Conservation (phyloP, 2,888 invertebrate species). For the Prionchulus punctatus region DNA sequence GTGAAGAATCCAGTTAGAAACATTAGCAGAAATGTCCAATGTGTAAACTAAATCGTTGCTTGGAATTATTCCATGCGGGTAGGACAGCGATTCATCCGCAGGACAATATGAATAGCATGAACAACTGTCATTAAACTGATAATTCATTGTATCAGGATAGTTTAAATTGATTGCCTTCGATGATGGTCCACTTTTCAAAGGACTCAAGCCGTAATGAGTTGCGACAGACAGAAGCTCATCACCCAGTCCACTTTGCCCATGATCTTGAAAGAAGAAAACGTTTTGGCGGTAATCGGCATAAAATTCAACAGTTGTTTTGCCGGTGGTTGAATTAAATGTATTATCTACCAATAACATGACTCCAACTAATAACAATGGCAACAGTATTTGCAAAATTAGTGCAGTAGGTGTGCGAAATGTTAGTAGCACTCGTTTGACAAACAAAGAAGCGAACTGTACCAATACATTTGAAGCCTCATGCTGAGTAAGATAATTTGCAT, state of each 20-base stretch:
- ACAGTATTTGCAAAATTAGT: neutral
- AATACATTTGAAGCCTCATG: neutral
- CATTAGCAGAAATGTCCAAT: neutral
- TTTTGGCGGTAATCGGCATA: neutral
- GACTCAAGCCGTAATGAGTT: neutral
- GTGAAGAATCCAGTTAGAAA: neutral
- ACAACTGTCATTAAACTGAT: too few species aligned
- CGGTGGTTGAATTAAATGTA: too few species aligned
- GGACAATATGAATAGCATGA: neutral
- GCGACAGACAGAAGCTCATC: neutral
- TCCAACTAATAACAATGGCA: neutral
- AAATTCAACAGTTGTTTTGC: too few species aligned
- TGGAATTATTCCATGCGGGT: neutral
- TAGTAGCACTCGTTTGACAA: neutral
- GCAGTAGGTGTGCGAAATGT: neutral
- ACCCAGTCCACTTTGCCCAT: too few species aligned
- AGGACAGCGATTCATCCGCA: neutral
- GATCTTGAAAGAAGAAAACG: neutral
- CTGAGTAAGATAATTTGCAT: neutral
- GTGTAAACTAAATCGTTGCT: neutral
- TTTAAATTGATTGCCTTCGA: too few species aligned
- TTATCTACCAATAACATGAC: neutral
- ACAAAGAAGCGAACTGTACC: neutral
- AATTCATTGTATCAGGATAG: too few species aligned
- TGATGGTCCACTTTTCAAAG: too few species aligned